phyloP scores from a whole-genome alignment of 2,797 vertebrate species.

The Karalla daura region DNA sequence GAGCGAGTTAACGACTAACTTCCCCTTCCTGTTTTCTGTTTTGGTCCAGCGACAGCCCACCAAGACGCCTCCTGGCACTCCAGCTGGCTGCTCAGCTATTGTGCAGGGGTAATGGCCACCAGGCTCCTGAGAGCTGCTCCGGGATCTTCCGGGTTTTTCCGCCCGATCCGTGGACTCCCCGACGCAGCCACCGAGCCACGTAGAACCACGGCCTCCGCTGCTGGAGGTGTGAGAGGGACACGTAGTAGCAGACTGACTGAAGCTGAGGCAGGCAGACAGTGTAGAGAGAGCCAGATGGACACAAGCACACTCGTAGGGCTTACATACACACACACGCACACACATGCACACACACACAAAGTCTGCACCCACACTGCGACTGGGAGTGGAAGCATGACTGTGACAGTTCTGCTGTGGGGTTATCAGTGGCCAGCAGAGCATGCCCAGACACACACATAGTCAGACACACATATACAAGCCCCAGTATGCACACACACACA shows the following conservation, averaged over 20 bases:
- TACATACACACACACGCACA: constrained; percentile 11
- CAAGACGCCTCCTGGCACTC: constrained; percentile 65
- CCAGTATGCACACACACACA: constrained; percentile 5
- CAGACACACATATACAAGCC: constrained; percentile 3
- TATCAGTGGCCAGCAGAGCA: constrained; percentile 77
- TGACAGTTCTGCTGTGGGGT: constrained; percentile 76
- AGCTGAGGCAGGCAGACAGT: constrained; percentile 58
- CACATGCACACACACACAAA: constrained; percentile 23
- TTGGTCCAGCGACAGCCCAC: constrained; percentile 56
- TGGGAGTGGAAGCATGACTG: constrained; percentile 74
- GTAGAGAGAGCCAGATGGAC: constrained; percentile 63
- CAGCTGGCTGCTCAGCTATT: constrained; percentile 68
- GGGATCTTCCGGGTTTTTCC: constrained; percentile 26
- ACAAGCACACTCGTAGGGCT: constrained; percentile 4
- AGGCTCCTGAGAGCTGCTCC: constrained; percentile 60
- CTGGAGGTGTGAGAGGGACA: constrained; percentile 51
- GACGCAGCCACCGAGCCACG: constrained; percentile 33
- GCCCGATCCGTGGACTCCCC: constrained; percentile 41
- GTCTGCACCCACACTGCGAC: constrained; percentile 52
- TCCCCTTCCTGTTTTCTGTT: constrained; percentile 39
- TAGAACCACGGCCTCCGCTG: constrained; percentile 63
- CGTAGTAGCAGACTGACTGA: constrained; percentile 46
- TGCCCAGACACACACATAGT: constrained; percentile 57
- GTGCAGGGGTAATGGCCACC: constrained; percentile 61
- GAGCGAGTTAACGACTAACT: constrained; percentile 28